phyloP scores from a whole-genome alignment of 2,797 vertebrate genomes.

The Centroberyx gerrardi region DNA sequence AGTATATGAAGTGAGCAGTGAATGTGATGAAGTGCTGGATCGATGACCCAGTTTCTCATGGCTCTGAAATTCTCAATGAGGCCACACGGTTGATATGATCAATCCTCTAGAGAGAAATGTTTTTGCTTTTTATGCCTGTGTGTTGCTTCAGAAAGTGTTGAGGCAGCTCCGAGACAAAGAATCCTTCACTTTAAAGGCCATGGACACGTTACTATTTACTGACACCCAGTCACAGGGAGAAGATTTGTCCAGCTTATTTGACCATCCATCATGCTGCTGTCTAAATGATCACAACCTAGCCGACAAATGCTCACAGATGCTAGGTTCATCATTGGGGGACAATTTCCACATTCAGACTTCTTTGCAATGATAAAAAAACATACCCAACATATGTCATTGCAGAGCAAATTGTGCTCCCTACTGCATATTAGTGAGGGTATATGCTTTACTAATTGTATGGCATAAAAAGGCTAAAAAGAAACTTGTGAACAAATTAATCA shows the following conservation, averaged over 20 bases:
- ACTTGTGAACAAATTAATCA: conserved; percentile 13
- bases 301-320: not conserved
- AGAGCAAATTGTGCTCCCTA: not conserved
- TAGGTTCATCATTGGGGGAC: not conserved
- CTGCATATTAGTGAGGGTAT: not conserved
- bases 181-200: conserved; percentile 19
- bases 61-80: conserved; percentile 9
- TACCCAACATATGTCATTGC: not conserved
- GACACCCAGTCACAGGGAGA: conserved; percentile 15
- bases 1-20: conserved; percentile 17
- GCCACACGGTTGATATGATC: conserved; percentile 9
- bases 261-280: conserved; percentile 19
- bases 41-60: conserved; percentile 28
- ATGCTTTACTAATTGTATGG: not conserved
- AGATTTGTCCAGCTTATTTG: conserved; percentile 16
- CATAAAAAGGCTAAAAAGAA: not conserved
- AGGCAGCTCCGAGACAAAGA: conserved; percentile 4
- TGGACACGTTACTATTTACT: conserved; percentile 25
- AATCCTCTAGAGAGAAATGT: not conserved
- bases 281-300: not conserved
- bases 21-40: conserved; percentile 24
- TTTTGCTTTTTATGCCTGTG: not conserved
- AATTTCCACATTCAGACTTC: not conserved
- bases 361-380: not conserved
- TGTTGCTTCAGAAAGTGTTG: conserved; percentile 4